Percentiles rank a stretch among this genome's conserved stretches.
Conservation (phyloP, 2,888 invertebrate species). For the Helobdella robusta region DNA sequence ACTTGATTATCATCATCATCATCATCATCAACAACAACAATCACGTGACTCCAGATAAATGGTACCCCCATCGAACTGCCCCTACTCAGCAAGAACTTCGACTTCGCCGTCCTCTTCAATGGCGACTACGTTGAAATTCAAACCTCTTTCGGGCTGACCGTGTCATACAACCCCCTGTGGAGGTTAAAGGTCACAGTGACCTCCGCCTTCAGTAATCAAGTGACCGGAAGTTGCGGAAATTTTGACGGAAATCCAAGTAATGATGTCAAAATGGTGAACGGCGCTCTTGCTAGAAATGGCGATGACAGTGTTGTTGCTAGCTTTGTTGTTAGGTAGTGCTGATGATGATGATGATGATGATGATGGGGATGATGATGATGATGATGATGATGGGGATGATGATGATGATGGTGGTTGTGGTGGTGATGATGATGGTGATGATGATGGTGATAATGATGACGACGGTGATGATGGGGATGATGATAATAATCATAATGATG, state of each 20-base stretch:
- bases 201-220: not conserved
- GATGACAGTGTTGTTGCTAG: not conserved
- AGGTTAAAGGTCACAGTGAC: not conserved
- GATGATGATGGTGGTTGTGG: too few species aligned
- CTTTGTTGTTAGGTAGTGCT: not conserved
- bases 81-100: not conserved
- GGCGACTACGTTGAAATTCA: not conserved
- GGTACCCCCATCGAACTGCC: not conserved
- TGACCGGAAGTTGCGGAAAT: constrained; percentile 5
- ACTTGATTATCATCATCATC: too few species aligned
- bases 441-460: not conserved
- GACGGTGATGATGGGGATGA: too few species aligned
- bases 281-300: not conserved
- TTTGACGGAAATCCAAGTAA: not conserved
- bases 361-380: too few species aligned
- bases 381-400: too few species aligned
- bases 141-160: not conserved
- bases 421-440: not conserved
- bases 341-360: too few species aligned
- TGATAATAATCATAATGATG: too few species aligned
- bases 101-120: not conserved
- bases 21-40: not conserved
- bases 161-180: constrained; percentile 3
- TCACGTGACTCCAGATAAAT: constrained; percentile 2
- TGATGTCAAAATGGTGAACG: not conserved